Evolutionary conservation across 2,888 invertebrate species (phyloP), one percentile per base, ranked within the genome.

Genomic region (Aporophyla lueneburgensis): DNA sequence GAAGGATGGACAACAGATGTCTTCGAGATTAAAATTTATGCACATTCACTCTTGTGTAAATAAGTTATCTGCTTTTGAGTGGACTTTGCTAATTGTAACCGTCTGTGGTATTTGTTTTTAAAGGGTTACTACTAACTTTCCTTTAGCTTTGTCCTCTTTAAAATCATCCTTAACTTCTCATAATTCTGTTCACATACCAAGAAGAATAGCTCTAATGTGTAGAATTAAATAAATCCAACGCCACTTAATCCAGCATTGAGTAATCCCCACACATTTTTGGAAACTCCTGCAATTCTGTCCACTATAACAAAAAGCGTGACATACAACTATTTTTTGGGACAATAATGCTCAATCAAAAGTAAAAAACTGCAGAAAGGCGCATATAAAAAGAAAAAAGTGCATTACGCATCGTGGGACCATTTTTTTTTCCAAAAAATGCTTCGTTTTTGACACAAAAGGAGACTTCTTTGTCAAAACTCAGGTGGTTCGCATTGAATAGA

Each of bases 341-440:
- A 91, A 92, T 90, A 87, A 88, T 81, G 82, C 88, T 90, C 89
- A 93, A 93, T 94, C 92, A 91, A 89, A 89, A 84, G 88, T 88
- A 88, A 91, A 92, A 93, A 90, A 87, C 80, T 81, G 87, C 81
- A 87, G 86, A 89, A 89, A 91, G 86, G 84, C 86, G 83, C 81
- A 88, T 81, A 83, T 74, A 53, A 73, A 71, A 71, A 80, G 87
- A 94, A 94, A 94, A 94, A 95, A 93, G 88, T 91, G 92, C 92
- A 93, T 87, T 89, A 86, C 91, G 85, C 89, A 89, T 92, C 95
- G 95, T 95, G 95, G 93, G 95, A 95, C 93, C 76, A 90, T 87
- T 93, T 93, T 93, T 54, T 93, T 93, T 89, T 78, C 71, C 87
- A 86, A 90, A 93, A 90, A 91, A 86, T 72, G 86, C 43, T 10